Evolutionary conservation across 2,113 vertebrate genomes (phyloP).

Genomic region (Python bivittatus): DNA sequence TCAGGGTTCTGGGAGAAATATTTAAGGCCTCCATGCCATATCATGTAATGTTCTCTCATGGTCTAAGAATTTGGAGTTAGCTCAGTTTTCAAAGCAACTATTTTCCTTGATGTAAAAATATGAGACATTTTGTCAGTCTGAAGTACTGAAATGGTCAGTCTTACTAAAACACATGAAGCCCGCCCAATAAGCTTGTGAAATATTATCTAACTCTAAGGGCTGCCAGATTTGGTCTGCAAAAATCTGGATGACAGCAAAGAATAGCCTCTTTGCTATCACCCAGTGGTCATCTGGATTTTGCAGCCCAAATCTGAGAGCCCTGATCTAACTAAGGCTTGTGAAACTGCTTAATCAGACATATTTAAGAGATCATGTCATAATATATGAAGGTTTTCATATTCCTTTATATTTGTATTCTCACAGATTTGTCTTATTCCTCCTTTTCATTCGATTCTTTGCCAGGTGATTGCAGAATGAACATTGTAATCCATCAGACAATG

Average conservation of each 20-base stretch:
- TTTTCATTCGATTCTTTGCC: not conserved
- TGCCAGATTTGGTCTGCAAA: not conserved
- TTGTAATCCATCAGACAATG: not conserved
- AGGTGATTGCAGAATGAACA: not conserved
- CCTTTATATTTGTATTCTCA: constrained; percentile 24
- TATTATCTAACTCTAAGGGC: constrained; percentile 1
- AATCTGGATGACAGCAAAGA: not conserved
- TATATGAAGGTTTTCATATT: constrained; percentile 29
- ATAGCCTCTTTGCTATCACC: not conserved
- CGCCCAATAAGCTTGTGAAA: not conserved
- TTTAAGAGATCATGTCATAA: not conserved
- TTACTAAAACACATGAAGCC: not conserved
- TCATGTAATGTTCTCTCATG: not conserved
- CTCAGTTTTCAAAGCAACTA: not conserved
- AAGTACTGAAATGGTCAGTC: not conserved
- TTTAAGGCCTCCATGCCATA: not conserved
- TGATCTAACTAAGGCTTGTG: constrained; percentile 1
- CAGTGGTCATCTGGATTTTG: not conserved
- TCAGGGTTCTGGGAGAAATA: not conserved
- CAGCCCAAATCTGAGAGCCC: not conserved
- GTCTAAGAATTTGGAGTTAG: not conserved
- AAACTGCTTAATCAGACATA: constrained; percentile 16
- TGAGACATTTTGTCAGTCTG: not conserved
- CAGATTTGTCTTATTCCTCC: not conserved
- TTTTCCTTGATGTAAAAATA: not conserved